These are phyloP conservation scores for Tangara arthus DNA, from an alignment of 2,797 vertebrate species.

Conservation along the genomic window DNA sequence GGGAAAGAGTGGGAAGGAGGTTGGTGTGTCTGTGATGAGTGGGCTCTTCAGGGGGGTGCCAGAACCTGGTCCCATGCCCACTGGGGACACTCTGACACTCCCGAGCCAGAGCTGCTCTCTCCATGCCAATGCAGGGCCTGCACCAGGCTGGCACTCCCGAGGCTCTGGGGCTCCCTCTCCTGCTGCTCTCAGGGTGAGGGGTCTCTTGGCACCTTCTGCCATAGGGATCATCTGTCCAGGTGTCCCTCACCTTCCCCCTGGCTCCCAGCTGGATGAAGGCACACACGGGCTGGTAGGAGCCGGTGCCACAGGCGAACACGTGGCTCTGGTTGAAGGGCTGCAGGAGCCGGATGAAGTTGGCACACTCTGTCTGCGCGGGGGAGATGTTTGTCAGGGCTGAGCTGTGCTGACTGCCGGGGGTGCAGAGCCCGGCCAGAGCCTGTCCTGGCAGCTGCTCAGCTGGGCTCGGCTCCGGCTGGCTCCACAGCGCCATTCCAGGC, in stretches of 20 bases:
- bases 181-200: rapidly evolving
- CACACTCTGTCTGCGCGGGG: constrained; percentile 81
- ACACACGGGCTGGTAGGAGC: constrained; percentile 85
- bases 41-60: not conserved
- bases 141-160: not conserved
- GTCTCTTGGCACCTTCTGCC: not conserved
- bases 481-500: not conserved
- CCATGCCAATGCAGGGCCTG: not conserved
- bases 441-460: not conserved
- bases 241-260: constrained; percentile 32
- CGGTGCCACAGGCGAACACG: constrained; percentile 82
- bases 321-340: constrained; percentile 86
- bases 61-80: not conserved
- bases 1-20: not conserved
- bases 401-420: not conserved
- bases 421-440: not conserved
- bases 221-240: rapidly evolving
- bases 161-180: not conserved
- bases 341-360: constrained; percentile 86
- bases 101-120: not conserved
- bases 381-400: not conserved
- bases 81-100: not conserved
- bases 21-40: not conserved
- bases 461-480: not conserved
- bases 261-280: constrained; percentile 66